A percentile compares a stretch with the other conserved stretches of the same genome.
phyloP scores from a whole-genome alignment of 2,113 vertebrate genomes.

The Fulica atra region DNA sequence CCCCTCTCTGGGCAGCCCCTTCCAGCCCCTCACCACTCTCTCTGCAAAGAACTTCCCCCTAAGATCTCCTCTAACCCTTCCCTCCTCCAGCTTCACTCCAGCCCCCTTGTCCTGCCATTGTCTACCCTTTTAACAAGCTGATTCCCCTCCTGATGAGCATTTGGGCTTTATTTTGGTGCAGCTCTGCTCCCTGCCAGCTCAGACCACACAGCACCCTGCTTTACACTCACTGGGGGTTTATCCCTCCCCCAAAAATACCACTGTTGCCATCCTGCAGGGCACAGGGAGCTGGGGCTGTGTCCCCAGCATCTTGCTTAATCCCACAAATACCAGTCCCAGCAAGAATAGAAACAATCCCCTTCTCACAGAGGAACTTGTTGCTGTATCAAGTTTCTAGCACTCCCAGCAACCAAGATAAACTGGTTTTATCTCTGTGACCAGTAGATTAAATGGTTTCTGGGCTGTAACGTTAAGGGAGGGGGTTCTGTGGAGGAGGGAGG shows the following conservation, averaged over 20 bases:
- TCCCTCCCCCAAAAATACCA: neutral
- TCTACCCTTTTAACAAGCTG: no score
- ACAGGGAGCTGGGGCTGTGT: neutral
- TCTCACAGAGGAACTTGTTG: neutral
- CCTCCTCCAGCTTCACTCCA: no score
- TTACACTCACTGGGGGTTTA: neutral
- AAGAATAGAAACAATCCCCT: constrained; percentile 56
- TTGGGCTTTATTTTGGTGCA: neutral
- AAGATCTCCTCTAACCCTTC: no score
- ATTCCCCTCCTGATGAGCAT: neutral
- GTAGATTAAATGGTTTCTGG: neutral
- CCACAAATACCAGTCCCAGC: neutral
- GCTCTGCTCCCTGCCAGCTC: neutral
- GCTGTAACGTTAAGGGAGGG: neutral
- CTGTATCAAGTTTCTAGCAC: constrained; percentile 14
- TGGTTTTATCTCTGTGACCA: neutral
- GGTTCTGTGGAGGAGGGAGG: neutral
- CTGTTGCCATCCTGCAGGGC: neutral
- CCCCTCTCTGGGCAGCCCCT: no score
- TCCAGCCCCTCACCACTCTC: no score
- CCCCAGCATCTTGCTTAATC: constrained; percentile 28
- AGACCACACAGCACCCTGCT: neutral
- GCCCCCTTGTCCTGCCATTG: no score
- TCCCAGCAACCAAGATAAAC: neutral
- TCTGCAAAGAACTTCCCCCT: no score